Evolutionary conservation across 2,113 vertebrate genomes (phyloP).

Genomic region (Camelus dromedarius): DNA sequence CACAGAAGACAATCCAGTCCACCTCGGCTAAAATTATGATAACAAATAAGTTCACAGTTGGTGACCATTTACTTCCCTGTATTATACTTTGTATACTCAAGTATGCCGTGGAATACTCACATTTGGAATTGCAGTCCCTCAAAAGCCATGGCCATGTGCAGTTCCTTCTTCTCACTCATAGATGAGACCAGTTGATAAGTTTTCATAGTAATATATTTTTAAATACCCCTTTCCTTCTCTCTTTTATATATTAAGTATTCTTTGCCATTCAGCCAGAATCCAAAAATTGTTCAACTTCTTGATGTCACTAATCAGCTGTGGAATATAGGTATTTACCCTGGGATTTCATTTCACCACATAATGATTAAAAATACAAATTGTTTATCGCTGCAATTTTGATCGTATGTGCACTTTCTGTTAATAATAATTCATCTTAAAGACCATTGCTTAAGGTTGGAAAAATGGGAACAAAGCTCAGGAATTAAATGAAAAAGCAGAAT

Average conservation of each 20-base stretch:
- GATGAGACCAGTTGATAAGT: background rate
- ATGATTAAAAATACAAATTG: background rate
- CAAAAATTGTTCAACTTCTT: background rate
- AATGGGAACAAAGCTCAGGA: background rate
- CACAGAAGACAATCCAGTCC: background rate
- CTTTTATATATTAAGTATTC: background rate
- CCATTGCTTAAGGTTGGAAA: background rate
- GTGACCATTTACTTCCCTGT: background rate
- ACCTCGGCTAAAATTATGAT: background rate
- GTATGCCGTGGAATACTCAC: background rate
- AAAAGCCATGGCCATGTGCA: background rate
- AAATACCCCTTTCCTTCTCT: background rate
- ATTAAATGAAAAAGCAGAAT: slow-evolving; percentile 18
- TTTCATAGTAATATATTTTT: background rate
- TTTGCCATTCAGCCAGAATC: background rate
- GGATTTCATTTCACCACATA: slow-evolving; percentile 15
- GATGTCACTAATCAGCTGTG: background rate
- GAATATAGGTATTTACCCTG: background rate
- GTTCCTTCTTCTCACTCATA: background rate
- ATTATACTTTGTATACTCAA: background rate
- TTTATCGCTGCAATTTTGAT: background rate
- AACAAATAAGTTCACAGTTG: background rate
- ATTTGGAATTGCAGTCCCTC: background rate
- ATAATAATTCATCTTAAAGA: background rate
- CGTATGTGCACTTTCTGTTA: background rate